A percentile compares a stretch with the other conserved stretches of the same genome.
Evolutionary conservation across 1,140 invertebrate species (phyloP).

Genomic region (Rhynchophorus ferrugineus): DNA sequence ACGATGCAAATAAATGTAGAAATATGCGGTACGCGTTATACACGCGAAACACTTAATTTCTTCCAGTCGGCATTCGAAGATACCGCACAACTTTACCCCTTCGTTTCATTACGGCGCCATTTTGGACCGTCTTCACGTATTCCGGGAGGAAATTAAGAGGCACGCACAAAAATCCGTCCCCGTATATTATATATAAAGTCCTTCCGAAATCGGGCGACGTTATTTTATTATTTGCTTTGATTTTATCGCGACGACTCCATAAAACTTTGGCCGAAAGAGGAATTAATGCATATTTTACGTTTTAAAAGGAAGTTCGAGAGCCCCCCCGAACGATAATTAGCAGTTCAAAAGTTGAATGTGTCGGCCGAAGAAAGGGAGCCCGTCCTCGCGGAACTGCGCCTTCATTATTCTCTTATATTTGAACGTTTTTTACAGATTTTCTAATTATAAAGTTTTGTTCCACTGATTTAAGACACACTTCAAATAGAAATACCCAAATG

Average conservation of each 20-base stretch:
- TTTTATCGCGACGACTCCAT: constrained; percentile 27
- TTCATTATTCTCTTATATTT: neutral
- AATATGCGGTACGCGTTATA: constrained; percentile 6
- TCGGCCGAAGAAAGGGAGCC: constrained; percentile 1
- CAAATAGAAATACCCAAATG: too few relatives aligned
- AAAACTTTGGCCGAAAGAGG: constrained; percentile 30
- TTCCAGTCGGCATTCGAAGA: neutral
- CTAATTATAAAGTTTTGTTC: too few relatives aligned
- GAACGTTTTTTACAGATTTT: too few relatives aligned
- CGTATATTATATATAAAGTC: constrained; percentile 20
- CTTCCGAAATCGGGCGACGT: constrained; percentile 1
- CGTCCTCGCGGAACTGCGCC: neutral
- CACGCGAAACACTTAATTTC: constrained; percentile 5
- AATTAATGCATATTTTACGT: constrained; percentile 35
- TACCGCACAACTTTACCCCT: constrained; percentile 8
- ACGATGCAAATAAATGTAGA: constrained; percentile 6
- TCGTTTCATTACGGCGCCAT: constrained; percentile 23
- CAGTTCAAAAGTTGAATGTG: constrained; percentile 3
- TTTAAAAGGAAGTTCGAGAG: constrained; percentile 19
- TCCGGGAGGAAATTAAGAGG: constrained; percentile 27
- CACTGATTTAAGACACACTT: too few relatives aligned
- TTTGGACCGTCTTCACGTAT: constrained; percentile 29
- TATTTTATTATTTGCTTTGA: constrained; percentile 22
- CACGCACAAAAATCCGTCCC: constrained; percentile 29
- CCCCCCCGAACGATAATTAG: constrained; percentile 5